phyloP scores from a whole-genome alignment of 2,797 vertebrate species.

The Gymnothorax reevesii region DNA sequence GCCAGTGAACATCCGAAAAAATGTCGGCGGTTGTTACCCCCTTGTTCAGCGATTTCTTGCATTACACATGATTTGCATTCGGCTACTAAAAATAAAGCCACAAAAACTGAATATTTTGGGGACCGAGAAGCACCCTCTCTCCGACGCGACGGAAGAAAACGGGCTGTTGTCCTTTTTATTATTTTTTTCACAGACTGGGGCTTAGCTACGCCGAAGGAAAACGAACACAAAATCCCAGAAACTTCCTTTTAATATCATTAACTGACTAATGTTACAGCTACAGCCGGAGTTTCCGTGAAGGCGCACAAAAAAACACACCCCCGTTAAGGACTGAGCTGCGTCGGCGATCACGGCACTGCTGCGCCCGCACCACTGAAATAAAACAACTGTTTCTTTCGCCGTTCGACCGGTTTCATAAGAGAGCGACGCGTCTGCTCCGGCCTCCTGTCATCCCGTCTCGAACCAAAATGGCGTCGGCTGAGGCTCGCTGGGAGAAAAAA shows the following conservation, averaged over 20 bases:
- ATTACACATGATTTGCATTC: slow-evolving; percentile 25
- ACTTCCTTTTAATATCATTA: background rate
- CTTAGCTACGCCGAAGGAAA: slow-evolving; percentile 29
- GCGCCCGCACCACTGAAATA: slow-evolving; percentile 25
- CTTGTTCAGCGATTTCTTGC: slow-evolving; percentile 26
- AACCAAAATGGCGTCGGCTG: slow-evolving; percentile 38
- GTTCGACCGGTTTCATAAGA: slow-evolving; percentile 19
- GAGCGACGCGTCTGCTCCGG: slow-evolving; percentile 14
- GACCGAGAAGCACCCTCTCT: slow-evolving; percentile 27
- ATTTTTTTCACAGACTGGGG: slow-evolving; percentile 13
- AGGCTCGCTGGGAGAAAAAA: slow-evolving; percentile 18
- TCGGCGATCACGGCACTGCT: background rate
- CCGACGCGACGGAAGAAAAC: slow-evolving; percentile 3
- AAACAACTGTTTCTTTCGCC: background rate
- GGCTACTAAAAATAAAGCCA: slow-evolving; percentile 20
- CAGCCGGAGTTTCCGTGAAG: background rate
- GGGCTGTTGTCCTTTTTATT: background rate
- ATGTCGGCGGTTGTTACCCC: slow-evolving; percentile 19
- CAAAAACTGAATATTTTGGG: slow-evolving; percentile 3
- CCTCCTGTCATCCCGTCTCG: slow-evolving; percentile 36
- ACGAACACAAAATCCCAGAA: slow-evolving; percentile 21
- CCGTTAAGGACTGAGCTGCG: background rate
- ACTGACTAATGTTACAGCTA: too few species aligned
- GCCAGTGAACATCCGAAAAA: slow-evolving; percentile 22
- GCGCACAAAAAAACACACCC: background rate